Evolutionary conservation across 2,113 vertebrate genomes (phyloP).

Genomic region (Thalassarche chlororhynchos): DNA sequence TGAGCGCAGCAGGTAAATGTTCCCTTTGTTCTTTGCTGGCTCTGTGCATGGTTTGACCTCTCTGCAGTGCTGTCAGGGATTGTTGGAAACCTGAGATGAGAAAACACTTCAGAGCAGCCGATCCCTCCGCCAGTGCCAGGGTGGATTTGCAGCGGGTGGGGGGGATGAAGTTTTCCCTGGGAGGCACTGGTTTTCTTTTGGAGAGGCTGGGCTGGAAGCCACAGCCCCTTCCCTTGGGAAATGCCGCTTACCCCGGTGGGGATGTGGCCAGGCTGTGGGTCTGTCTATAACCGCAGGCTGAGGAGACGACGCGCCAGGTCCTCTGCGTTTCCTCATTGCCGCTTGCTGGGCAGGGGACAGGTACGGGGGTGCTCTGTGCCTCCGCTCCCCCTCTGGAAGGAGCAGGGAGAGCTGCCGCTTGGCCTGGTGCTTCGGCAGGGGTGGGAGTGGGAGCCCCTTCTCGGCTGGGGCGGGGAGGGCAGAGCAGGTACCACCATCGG

Average conservation of each 20-base stretch:
- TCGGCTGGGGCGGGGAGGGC: fast-evolving
- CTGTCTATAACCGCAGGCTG: not conserved
- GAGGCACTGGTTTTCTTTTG: not conserved
- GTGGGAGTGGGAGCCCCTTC: not conserved
- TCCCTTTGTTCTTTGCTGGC: not conserved
- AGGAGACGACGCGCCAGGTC: not conserved
- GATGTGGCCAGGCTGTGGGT: fast-evolving
- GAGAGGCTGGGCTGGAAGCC: not conserved
- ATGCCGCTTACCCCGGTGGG: not conserved
- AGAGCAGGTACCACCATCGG: fast-evolving
- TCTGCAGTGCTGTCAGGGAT: not conserved
- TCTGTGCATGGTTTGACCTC: not conserved
- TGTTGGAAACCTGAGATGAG: constrained; percentile 13
- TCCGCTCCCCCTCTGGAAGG: not conserved
- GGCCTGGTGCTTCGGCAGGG: not conserved
- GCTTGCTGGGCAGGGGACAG: not conserved
- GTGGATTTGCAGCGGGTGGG: not conserved
- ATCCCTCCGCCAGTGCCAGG: not conserved
- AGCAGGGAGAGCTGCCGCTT: not conserved
- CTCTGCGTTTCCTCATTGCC: not conserved
- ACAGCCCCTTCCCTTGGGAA: not conserved
- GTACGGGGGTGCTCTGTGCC: not conserved
- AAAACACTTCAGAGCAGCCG: not conserved
- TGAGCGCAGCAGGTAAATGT: not conserved
- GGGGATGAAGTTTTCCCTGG: not conserved